Evolutionary conservation across 2,113 vertebrate genomes (phyloP).

Genomic region (Echinops telfairi): DNA sequence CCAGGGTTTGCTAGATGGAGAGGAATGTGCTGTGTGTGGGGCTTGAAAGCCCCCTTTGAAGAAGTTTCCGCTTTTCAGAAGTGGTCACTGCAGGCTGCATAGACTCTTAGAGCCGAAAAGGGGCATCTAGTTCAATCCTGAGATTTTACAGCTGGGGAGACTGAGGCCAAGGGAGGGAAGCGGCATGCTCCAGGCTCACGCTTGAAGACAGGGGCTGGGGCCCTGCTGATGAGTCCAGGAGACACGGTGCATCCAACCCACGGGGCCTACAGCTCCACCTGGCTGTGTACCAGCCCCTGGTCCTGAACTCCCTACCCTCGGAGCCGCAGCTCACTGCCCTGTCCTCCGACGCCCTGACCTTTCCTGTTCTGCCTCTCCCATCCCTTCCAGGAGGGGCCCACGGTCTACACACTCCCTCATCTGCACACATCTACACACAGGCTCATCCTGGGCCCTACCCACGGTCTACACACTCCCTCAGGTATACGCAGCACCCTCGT

Average conservation of each 20-base stretch:
- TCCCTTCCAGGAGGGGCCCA: neutral
- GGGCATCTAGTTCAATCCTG: neutral
- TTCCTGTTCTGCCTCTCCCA: neutral
- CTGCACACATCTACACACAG: neutral
- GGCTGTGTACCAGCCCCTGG: neutral
- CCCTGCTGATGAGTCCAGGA: neutral
- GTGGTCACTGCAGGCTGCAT: neutral
- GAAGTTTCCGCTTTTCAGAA: neutral
- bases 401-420: fast-evolving
- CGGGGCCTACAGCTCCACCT: neutral
- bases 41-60: neutral
- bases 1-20: neutral
- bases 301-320: neutral
- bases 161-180: neutral
- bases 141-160: conserved; percentile 19
- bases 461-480: fast-evolving
- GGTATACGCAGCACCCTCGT: neutral
- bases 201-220: neutral
- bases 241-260: neutral
- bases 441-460: neutral
- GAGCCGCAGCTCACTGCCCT: neutral
- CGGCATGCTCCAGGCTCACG: neutral
- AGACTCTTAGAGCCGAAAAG: neutral
- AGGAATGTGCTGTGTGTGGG: too few species aligned
- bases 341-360: neutral